Conservation (phyloP, 1,140 invertebrate genomes). For the Sinella curviseta region DNA sequence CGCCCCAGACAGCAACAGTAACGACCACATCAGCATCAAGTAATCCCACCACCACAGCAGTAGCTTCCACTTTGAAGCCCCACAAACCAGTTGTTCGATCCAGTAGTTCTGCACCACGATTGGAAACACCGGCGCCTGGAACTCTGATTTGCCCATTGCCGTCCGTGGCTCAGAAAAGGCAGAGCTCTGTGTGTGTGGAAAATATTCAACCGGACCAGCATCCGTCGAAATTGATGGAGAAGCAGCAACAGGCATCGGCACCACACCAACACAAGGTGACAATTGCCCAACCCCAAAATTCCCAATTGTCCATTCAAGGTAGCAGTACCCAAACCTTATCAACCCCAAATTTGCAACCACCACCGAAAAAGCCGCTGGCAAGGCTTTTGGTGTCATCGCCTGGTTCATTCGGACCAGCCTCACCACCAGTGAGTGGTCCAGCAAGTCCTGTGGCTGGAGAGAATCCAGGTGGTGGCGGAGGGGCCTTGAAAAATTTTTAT, state of each 20-base stretch:
- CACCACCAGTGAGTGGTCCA: not conserved
- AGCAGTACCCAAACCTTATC: not conserved
- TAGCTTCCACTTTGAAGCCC: not conserved
- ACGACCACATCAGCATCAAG: not conserved
- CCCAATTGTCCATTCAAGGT: too few relatives aligned
- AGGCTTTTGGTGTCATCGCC: slow-evolving; percentile 31
- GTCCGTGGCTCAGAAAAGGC: not conserved
- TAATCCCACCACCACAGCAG: not conserved
- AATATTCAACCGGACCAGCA: slow-evolving; percentile 6
- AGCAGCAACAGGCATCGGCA: not conserved
- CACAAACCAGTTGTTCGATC: slow-evolving; percentile 32
- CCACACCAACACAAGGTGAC: not conserved
- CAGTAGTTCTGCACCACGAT: slow-evolving; percentile 28
- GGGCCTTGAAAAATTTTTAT: not conserved
- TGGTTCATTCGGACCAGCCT: not conserved
- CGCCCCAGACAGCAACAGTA: not conserved
- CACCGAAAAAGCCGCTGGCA: slow-evolving; percentile 36
- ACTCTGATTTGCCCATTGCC: not conserved
- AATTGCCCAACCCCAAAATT: not conserved
- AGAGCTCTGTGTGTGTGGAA: not conserved
- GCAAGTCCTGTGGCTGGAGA: not conserved
- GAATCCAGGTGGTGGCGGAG: not conserved
- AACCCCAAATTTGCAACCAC: slow-evolving; percentile 10
- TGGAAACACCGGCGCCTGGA: slow-evolving; percentile 30
- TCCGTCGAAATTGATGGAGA: not conserved